Evolutionary conservation across 2,888 invertebrate species (phyloP).

Genomic region (Listrodromus nycthemerus): DNA sequence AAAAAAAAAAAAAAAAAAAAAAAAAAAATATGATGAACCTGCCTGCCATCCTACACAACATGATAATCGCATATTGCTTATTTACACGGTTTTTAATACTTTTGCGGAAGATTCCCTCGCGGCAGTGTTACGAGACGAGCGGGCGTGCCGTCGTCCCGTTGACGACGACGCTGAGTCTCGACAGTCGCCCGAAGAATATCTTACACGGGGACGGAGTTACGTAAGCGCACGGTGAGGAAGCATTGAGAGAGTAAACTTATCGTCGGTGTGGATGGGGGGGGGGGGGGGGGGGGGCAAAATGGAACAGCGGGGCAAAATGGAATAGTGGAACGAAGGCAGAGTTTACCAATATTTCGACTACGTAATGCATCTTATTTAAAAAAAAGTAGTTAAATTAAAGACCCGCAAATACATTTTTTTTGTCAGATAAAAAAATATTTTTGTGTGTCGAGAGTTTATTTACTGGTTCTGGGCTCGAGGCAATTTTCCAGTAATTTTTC

Average conservation of each 20-base stretch:
- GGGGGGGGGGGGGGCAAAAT: too few relatives aligned
- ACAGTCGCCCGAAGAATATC: constrained; percentile 50
- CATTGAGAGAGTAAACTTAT: constrained; percentile 46
- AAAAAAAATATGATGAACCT: constrained; percentile 26
- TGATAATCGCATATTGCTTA: constrained; percentile 48
- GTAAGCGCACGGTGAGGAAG: not conserved
- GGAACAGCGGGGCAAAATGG: too few relatives aligned
- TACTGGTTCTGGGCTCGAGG: too few relatives aligned
- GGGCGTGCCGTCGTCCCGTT: not conserved
- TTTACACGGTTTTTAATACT: constrained; percentile 35
- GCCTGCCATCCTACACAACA: constrained; percentile 37
- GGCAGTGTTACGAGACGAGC: not conserved
- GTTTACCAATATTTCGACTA: too few relatives aligned
- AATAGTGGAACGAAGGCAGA: too few relatives aligned
- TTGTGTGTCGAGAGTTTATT: too few relatives aligned
- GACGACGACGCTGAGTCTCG: constrained; percentile 10
- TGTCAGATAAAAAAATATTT: too few relatives aligned
- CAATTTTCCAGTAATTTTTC: too few relatives aligned
- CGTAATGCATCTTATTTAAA: too few relatives aligned
- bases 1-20: constrained; percentile 4
- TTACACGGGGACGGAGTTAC: constrained; percentile 1
- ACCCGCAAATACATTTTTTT: too few relatives aligned
- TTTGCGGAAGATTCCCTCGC: not conserved
- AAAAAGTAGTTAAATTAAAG: too few relatives aligned
- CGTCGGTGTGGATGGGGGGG: not conserved